These are phyloP conservation scores for Limnodromus scolopaceus DNA, from an alignment of 2,797 vertebrate species.

Conservation along the genomic window DNA sequence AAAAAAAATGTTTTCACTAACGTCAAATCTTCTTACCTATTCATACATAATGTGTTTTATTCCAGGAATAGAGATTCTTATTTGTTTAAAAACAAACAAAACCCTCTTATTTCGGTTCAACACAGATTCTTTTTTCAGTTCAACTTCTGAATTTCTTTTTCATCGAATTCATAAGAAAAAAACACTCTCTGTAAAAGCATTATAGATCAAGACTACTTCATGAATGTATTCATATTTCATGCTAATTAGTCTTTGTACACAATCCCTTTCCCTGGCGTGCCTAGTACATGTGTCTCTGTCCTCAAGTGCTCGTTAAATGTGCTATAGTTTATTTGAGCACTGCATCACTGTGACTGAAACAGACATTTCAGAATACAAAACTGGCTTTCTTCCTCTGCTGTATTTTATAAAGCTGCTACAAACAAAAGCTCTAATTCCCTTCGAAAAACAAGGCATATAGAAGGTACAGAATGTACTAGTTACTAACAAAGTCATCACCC, in stretches of 20 bases:
- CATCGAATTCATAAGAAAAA: conserved; percentile 67
- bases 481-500: conserved; percentile 38
- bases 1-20: no score
- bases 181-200: conserved; percentile 65
- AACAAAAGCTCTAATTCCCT: neutral
- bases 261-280: conserved; percentile 75
- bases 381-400: conserved; percentile 40
- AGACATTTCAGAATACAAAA: conserved; percentile 56
- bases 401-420: conserved; percentile 38
- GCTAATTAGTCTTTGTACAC: conserved; percentile 80
- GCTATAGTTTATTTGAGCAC: conserved; percentile 80
- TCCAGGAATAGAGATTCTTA: conserved; percentile 25
- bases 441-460: conserved; percentile 19
- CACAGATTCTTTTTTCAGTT: conserved; percentile 53
- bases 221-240: conserved; percentile 81
- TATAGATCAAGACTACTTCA: conserved; percentile 79
- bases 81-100: conserved; percentile 42
- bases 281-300: conserved; percentile 82
- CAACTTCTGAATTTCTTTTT: conserved; percentile 68
- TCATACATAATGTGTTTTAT: neutral
- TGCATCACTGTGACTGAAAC: conserved; percentile 71
- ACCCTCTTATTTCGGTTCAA: conserved; percentile 5
- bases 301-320: conserved; percentile 85
- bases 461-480: neutral
- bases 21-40: conserved; percentile 16